Evolutionary conservation across 2,113 vertebrate genomes (phyloP).

Genomic region (Halichoeres trimaculatus): DNA sequence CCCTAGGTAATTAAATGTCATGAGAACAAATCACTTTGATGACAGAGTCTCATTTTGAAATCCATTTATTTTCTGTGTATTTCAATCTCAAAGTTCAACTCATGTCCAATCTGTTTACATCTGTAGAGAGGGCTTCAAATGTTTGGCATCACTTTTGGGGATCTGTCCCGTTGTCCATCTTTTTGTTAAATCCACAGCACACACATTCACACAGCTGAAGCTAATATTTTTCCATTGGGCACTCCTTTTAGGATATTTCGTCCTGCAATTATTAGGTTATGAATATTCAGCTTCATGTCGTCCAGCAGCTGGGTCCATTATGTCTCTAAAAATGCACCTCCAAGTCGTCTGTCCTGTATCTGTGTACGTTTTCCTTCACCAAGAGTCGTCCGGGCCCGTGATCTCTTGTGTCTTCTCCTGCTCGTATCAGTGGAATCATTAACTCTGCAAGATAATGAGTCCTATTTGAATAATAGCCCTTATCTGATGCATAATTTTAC

Average conservation of each 20-base stretch:
- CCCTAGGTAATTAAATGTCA: too few relatives aligned
- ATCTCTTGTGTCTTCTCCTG: conserved; percentile 28
- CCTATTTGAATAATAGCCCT: conserved; percentile 68
- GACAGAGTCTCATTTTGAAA: too few relatives aligned
- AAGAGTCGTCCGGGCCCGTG: conserved; percentile 23
- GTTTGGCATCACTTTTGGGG: neutral
- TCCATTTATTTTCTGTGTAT: too few relatives aligned
- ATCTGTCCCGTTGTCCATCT: too few relatives aligned
- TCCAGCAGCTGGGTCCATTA: conserved; percentile 10
- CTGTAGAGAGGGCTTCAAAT: too few relatives aligned
- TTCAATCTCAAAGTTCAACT: too few relatives aligned
- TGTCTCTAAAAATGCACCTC: conserved; percentile 11
- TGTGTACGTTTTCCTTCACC: conserved; percentile 27
- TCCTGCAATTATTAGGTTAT: conserved; percentile 1
- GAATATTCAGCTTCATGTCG: conserved; percentile 11
- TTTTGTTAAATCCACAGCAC: neutral
- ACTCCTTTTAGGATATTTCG: neutral
- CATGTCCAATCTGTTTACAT: too few relatives aligned
- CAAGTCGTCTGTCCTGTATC: neutral
- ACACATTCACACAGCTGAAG: neutral
- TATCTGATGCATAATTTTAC: conserved; percentile 59
- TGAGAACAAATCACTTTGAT: too few relatives aligned
- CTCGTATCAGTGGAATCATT: conserved; percentile 47
- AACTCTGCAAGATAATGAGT: conserved; percentile 43
- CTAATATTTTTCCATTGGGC: neutral